Conservation (phyloP, 2,113 vertebrate genomes). For the Lamprologus callipterus region DNA sequence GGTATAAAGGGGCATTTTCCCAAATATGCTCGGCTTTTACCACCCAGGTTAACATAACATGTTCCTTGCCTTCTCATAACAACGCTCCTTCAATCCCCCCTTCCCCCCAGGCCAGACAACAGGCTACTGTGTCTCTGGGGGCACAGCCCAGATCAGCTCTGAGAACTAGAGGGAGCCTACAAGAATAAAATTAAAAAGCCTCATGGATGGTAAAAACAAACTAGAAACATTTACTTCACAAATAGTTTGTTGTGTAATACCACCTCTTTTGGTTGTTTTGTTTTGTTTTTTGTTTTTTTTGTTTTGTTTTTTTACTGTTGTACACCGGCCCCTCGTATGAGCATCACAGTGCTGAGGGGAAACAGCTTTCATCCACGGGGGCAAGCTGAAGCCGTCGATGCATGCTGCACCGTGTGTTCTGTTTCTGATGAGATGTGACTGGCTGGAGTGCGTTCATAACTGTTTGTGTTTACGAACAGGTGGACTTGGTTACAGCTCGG, state of each 20-base stretch:
- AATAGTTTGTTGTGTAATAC: not conserved
- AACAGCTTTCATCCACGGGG: not conserved
- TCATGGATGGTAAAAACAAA: not conserved
- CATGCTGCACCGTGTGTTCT: not conserved
- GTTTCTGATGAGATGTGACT: slow-evolving; percentile 27
- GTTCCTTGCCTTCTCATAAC: slow-evolving; percentile 54
- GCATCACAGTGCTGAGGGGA: not conserved
- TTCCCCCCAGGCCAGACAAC: slow-evolving; percentile 50
- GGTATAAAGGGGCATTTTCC: slow-evolving; percentile 52
- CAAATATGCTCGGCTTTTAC: slow-evolving; percentile 57
- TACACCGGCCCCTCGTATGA: not conserved
- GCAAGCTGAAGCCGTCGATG: slow-evolving; percentile 6
- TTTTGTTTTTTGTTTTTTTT: accelerated
- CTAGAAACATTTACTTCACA: not conserved
- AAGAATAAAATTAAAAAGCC: not conserved
- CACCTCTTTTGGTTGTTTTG: not conserved
- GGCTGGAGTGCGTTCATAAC: slow-evolving; percentile 9
- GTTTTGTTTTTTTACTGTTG: not conserved
- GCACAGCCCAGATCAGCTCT: slow-evolving; percentile 11
- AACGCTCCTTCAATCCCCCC: not conserved
- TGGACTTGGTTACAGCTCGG: slow-evolving; percentile 31
- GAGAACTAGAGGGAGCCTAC: not conserved
- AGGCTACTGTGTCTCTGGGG: slow-evolving; percentile 59
- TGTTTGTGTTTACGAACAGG: slow-evolving; percentile 45
- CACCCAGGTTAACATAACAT: slow-evolving; percentile 69